Percentiles rank a stretch among this genome's conserved stretches.
Conservation (phyloP, 2,888 invertebrate genomes). For the Aphodius sticticus region DNA sequence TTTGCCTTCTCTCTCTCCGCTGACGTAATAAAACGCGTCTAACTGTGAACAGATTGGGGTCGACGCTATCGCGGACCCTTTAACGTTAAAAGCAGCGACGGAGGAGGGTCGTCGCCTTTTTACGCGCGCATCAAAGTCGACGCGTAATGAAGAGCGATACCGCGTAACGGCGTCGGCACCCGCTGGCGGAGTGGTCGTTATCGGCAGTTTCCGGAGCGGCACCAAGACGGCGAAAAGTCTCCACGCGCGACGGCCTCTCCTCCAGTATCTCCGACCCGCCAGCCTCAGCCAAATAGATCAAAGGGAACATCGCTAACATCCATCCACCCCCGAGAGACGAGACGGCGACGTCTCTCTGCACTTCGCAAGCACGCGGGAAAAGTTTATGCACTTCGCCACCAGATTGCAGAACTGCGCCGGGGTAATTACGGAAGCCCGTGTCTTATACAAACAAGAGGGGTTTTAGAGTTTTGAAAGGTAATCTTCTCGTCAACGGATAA, state of each 20-base stretch:
- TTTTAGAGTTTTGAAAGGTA: not conserved
- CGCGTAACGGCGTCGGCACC: constrained; percentile 4
- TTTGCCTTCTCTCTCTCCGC: constrained; percentile 10
- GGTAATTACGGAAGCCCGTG: not conserved
- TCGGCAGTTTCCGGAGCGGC: constrained; percentile 18
- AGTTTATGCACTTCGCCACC: not conserved
- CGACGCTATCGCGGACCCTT: constrained; percentile 16
- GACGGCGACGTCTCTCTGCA: constrained; percentile 4
- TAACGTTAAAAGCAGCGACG: constrained; percentile 6
- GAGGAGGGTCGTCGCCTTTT: constrained; percentile 11
- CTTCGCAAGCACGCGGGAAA: not conserved
- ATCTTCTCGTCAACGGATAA: not conserved
- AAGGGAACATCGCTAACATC: constrained; percentile 12
- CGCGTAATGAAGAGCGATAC: constrained; percentile 24
- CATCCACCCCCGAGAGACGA: constrained; percentile 5
- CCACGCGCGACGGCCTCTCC: not conserved
- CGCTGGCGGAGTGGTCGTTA: constrained; percentile 12
- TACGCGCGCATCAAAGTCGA: constrained; percentile 22
- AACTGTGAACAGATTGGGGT: constrained; percentile 12
- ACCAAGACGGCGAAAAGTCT: constrained; percentile 13
- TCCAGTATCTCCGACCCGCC: constrained; percentile 12
- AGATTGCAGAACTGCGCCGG: not conserved
- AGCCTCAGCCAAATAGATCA: constrained; percentile 19
- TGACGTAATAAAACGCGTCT: constrained; percentile 7
- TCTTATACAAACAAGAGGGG: not conserved